phyloP scores from a whole-genome alignment of 2,888 invertebrate species.

The Eristalinus sepulchralis region DNA sequence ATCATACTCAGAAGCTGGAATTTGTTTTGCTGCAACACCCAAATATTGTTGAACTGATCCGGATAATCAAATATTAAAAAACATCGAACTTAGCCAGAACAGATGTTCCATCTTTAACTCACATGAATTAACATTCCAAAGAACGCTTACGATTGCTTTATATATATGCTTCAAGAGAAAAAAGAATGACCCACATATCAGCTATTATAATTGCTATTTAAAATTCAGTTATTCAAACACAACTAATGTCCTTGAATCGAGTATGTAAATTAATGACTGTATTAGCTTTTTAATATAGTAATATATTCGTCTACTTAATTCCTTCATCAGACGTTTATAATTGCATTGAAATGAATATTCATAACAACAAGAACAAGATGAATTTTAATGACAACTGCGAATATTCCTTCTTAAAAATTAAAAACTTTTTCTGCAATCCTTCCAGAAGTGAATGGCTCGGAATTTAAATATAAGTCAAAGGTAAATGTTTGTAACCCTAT shows the following conservation, averaged over 20 bases:
- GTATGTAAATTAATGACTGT: conserved; percentile 11
- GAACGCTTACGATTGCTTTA: too few species aligned
- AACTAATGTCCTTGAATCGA: conserved; percentile 3
- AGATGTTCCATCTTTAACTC: too few species aligned
- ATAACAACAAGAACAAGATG: not conserved
- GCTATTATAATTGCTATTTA: not conserved
- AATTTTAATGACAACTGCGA: not conserved
- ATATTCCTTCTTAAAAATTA: not conserved
- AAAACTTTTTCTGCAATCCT: conserved; percentile 1
- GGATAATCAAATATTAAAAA: too few species aligned
- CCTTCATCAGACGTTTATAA: not conserved
- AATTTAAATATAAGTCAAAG: too few species aligned
- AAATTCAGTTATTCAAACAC: not conserved
- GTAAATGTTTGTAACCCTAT: not conserved
- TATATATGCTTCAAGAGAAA: not conserved
- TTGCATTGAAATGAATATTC: not conserved
- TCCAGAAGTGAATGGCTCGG: not conserved
- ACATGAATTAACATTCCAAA: too few species aligned
- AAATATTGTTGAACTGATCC: too few species aligned
- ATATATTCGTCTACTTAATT: not conserved
- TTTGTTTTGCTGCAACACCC: too few species aligned
- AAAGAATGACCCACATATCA: not conserved
- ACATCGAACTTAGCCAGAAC: too few species aligned
- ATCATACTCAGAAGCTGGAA: too few species aligned
- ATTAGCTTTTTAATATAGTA: not conserved